Percentiles rank a stretch among this genome's conserved stretches.
Conservation (phyloP, 2,888 invertebrate genomes). For the Rhingia rostrata region DNA sequence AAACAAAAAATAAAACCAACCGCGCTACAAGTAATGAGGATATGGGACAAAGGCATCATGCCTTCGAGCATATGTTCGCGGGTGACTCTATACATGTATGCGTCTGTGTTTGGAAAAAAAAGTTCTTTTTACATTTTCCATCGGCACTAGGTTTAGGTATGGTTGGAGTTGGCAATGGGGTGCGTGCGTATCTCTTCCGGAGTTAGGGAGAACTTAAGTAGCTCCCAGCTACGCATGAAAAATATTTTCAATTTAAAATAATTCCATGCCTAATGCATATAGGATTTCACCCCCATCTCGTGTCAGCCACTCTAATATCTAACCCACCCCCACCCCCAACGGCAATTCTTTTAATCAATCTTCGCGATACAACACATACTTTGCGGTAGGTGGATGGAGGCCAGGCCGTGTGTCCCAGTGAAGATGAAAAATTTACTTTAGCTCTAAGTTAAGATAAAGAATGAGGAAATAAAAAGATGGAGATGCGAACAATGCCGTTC, state of each 20-base stretch:
- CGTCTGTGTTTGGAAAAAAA: slow-evolving; percentile 30
- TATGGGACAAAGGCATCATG: slow-evolving; percentile 69
- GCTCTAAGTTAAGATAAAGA: slow-evolving; percentile 56
- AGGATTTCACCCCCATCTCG: slow-evolving; percentile 49
- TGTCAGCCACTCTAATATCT: slow-evolving; percentile 19
- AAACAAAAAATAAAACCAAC: slow-evolving; percentile 60
- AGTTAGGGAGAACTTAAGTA: slow-evolving; percentile 64
- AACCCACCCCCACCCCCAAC: slow-evolving; percentile 36
- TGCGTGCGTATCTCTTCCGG: slow-evolving; percentile 48
- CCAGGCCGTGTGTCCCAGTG: slow-evolving; percentile 35
- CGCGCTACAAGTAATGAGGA: slow-evolving; percentile 68
- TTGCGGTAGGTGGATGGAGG: slow-evolving; percentile 52
- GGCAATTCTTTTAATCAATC: slow-evolving; percentile 73
- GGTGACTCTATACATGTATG: slow-evolving; percentile 13
- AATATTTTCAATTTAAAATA: slow-evolving; percentile 73
- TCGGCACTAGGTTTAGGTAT: neutral
- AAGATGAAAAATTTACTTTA: slow-evolving; percentile 67
- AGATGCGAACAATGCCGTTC: slow-evolving; percentile 57
- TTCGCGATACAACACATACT: slow-evolving; percentile 70
- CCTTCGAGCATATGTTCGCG: slow-evolving; percentile 68
- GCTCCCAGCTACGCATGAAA: slow-evolving; percentile 65
- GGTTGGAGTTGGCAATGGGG: neutral
- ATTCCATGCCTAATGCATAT: slow-evolving; percentile 73
- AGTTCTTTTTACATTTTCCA: slow-evolving; percentile 64
- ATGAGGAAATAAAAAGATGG: slow-evolving; percentile 13